Evolutionary conservation across 2,113 vertebrate genomes (phyloP).

Genomic region (Pogona vitticeps): DNA sequence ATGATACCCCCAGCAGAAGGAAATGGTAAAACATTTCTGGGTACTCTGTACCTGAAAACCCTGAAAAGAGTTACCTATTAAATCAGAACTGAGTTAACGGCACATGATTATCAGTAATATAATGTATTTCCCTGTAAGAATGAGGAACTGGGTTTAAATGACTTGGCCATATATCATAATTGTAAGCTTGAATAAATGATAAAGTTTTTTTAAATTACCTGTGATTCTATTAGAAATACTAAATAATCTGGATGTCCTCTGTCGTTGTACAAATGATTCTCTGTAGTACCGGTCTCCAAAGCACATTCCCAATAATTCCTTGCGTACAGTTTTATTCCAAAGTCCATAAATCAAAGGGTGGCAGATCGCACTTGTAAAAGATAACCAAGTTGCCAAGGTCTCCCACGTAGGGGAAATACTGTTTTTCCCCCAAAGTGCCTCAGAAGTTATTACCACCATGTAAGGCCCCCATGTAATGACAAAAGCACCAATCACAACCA

Average conservation of each 20-base stretch:
- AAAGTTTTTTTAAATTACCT: slow-evolving; percentile 73
- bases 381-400: slow-evolving; percentile 94
- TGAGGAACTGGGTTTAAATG: not conserved
- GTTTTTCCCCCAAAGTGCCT: slow-evolving; percentile 92
- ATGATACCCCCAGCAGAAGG: too few species aligned
- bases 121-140: slow-evolving; percentile 18
- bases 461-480: slow-evolving; percentile 95
- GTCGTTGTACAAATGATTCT: slow-evolving; percentile 90
- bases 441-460: slow-evolving; percentile 88
- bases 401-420: slow-evolving; percentile 87
- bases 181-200: not conserved
- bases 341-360: slow-evolving; percentile 96
- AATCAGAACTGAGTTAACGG: too few species aligned
- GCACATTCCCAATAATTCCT: slow-evolving; percentile 95
- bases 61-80: too few species aligned
- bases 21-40: too few species aligned
- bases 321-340: slow-evolving; percentile 98
- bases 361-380: slow-evolving; percentile 92
- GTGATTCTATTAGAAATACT: slow-evolving; percentile 98
- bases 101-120: too few species aligned
- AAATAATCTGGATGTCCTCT: slow-evolving; percentile 89
- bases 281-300: slow-evolving; percentile 94
- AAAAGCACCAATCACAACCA: slow-evolving; percentile 95
- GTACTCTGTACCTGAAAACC: too few species aligned
- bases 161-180: not conserved